Evolutionary conservation across 1,140 invertebrate species (phyloP).

Genomic region (Zaprionus davidi): DNA sequence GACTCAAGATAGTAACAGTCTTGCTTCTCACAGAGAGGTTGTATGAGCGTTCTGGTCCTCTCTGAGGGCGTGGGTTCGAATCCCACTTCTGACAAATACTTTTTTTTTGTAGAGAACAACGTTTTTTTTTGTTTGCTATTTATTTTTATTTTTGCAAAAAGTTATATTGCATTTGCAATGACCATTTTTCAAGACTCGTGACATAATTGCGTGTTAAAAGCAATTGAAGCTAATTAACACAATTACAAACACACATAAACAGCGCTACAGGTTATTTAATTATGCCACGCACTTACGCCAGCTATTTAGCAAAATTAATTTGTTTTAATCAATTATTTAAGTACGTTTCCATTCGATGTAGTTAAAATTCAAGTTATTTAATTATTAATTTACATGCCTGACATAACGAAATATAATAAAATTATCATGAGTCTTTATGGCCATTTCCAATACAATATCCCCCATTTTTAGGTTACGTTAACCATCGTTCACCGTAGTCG

Average conservation of each 20-base stretch:
- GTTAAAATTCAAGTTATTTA: constrained; percentile 73
- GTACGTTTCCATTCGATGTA: constrained; percentile 39
- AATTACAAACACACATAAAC: constrained; percentile 39
- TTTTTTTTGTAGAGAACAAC: constrained; percentile 83
- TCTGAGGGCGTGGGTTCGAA: constrained; percentile 94
- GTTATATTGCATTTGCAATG: constrained; percentile 19
- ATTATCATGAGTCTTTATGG: constrained; percentile 32
- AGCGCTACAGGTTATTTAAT: constrained; percentile 55
- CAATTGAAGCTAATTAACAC: constrained; percentile 61
- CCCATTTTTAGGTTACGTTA: constrained; percentile 65
- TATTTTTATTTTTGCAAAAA: constrained; percentile 4
- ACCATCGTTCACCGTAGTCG: constrained; percentile 44
- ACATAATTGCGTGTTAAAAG: constrained; percentile 48
- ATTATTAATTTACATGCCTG: constrained; percentile 70
- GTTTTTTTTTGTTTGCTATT: constrained; percentile 83
- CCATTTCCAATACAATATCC: constrained; percentile 61
- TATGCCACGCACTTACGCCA: constrained; percentile 48
- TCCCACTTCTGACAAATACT: constrained; percentile 92
- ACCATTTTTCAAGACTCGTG: constrained; percentile 24
- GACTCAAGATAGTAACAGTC: constrained; percentile 74
- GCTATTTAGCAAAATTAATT: constrained; percentile 63
- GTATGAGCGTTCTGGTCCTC: constrained; percentile 90
- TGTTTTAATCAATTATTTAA: constrained; percentile 58
- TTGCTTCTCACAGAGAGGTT: constrained; percentile 64
- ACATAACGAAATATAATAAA: constrained; percentile 67